Conservation (phyloP, 2,888 invertebrate genomes). For the Hedychridium roseum region DNA sequence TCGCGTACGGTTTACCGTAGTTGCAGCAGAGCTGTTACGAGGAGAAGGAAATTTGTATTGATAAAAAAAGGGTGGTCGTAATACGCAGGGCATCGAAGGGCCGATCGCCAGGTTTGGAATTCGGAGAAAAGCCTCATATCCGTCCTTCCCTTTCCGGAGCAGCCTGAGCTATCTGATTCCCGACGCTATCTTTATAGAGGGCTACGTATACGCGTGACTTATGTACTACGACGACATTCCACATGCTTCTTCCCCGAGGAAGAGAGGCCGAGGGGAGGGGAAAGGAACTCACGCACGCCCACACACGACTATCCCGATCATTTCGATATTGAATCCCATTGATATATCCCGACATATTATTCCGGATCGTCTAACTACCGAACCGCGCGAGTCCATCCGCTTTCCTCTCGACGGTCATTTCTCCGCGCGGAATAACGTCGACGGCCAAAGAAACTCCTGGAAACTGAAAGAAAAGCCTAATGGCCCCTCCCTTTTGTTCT, state of each 20-base stretch:
- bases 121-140: background rate
- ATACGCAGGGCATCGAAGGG: too few relatives aligned
- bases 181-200: slow-evolving; percentile 51
- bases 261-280: too few relatives aligned
- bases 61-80: too few relatives aligned
- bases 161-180: slow-evolving; percentile 36
- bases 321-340: slow-evolving; percentile 53
- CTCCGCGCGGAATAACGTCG: too few relatives aligned
- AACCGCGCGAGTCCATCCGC: slow-evolving; percentile 18
- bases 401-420: too few relatives aligned
- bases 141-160: slow-evolving; percentile 13
- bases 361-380: slow-evolving; percentile 30
- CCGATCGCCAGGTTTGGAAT: background rate
- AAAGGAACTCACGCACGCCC: slow-evolving; percentile 39
- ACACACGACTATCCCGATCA: slow-evolving; percentile 47
- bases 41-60: too few relatives aligned
- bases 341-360: slow-evolving; percentile 38
- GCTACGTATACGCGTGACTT: slow-evolving; percentile 35
- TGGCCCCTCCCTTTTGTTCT: too few relatives aligned
- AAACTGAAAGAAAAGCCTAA: too few relatives aligned
- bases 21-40: too few relatives aligned
- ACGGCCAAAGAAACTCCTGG: too few relatives aligned
- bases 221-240: slow-evolving; percentile 17
- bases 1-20: too few relatives aligned
- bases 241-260: slow-evolving; percentile 11